Conservation (phyloP, 2,797 vertebrate species). For the Perodicticus potto region DNA sequence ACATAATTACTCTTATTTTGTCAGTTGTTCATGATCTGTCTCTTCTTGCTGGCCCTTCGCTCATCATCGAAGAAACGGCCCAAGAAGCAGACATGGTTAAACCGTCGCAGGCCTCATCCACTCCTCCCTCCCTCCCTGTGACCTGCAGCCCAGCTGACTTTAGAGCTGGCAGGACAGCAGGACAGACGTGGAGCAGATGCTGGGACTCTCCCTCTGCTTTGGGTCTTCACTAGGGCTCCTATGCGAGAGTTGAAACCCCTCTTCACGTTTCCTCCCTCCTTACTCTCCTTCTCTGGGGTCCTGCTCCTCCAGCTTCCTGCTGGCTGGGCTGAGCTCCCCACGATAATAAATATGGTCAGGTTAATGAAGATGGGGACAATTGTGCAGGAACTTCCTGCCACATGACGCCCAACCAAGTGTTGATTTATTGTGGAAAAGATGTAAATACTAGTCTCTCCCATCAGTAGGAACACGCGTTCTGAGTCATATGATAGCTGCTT, state of each 20-base stretch:
- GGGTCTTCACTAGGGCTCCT: not conserved
- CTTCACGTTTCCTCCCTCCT: not conserved
- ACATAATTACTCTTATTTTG: accelerated
- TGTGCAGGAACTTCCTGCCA: not conserved
- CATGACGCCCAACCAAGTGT: constrained; percentile 74
- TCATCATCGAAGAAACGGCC: not conserved
- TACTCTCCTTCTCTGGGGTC: not conserved
- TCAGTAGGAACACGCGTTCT: constrained; percentile 79
- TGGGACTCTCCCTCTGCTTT: not conserved
- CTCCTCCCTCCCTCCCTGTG: not conserved
- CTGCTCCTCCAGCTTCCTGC: not conserved
- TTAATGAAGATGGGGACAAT: not conserved
- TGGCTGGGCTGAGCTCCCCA: not conserved
- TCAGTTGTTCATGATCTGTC: not conserved
- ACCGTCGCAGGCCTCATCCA: not conserved
- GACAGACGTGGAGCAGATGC: accelerated
- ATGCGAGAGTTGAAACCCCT: not conserved
- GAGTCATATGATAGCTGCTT: constrained; percentile 80
- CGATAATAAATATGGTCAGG: constrained; percentile 18
- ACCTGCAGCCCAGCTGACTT: not conserved
- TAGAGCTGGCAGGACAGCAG: accelerated
- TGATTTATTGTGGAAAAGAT: constrained; percentile 84
- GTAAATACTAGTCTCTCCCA: constrained; percentile 68
- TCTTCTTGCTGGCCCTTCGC: not conserved
- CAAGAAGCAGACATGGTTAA: not conserved